Evolutionary conservation across 2,888 invertebrate species (phyloP).

Genomic region (Acrobasis suavella): DNA sequence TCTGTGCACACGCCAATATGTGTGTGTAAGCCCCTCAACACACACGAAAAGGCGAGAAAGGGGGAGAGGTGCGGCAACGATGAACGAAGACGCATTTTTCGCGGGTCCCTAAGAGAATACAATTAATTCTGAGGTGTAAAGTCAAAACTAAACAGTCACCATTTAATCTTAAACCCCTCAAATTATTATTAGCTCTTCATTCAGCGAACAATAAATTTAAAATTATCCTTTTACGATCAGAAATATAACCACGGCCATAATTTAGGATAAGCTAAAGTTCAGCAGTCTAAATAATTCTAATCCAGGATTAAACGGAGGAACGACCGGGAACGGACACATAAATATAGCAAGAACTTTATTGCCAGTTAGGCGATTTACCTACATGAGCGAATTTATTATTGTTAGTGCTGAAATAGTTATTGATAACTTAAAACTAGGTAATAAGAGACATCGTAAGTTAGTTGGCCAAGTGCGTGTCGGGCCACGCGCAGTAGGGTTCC

Average conservation of each 20-base stretch:
- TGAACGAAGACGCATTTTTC: no score
- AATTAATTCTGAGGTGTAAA: no score
- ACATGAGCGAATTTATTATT: conserved; percentile 7
- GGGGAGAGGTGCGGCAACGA: no score
- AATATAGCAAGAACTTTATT: conserved; percentile 19
- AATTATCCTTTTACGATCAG: conserved; percentile 7
- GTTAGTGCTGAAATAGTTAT: background rate
- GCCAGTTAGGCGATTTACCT: conserved; percentile 13
- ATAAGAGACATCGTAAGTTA: no score
- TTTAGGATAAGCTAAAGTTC: conserved; percentile 22
- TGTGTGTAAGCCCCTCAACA: no score
- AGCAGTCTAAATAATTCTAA: conserved; percentile 22
- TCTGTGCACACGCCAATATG: no score
- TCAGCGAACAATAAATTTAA: conserved; percentile 11
- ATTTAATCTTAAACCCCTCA: background rate
- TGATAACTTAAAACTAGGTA: no score
- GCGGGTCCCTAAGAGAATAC: no score
- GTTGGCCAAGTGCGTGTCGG: no score
- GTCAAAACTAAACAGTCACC: background rate
- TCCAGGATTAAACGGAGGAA: conserved; percentile 20
- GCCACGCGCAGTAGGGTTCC: no score
- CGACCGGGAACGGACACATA: conserved; percentile 12
- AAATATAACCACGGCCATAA: conserved; percentile 16
- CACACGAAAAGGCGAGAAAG: no score
- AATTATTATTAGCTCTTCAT: background rate